Conservation (phyloP, 2,113 vertebrate species). For the Eubucco bourcierii region DNA sequence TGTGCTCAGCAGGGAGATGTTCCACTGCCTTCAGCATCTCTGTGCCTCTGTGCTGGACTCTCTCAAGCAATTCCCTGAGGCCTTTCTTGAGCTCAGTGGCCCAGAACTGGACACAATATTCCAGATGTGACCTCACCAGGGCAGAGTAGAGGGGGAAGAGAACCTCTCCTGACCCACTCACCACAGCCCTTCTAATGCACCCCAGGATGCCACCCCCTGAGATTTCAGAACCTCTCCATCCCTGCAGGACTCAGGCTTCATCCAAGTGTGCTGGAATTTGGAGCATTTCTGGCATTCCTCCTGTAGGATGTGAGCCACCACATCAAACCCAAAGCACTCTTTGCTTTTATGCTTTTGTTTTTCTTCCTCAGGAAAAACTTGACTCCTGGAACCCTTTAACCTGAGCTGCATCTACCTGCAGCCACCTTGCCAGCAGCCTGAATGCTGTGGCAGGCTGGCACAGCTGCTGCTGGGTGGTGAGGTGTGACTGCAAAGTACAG, state of each 20-base stretch:
- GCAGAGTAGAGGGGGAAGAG: no score
- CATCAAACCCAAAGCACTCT: accelerated
- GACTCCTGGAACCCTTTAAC: neutral
- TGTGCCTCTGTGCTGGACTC: no score
- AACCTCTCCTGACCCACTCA: no score
- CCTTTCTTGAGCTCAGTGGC: no score
- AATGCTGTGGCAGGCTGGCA: neutral
- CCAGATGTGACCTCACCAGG: no score
- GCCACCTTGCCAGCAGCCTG: neutral
- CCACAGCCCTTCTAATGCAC: no score
- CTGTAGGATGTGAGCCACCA: neutral
- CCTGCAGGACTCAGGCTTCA: neutral
- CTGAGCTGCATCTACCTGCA: neutral
- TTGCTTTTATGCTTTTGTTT: neutral
- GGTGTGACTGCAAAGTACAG: neutral
- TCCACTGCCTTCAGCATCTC: no score
- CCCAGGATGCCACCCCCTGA: neutral
- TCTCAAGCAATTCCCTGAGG: no score
- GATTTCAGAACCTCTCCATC: neutral
- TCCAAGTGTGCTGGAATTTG: neutral
- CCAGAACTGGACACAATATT: no score
- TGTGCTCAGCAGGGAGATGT: no score
- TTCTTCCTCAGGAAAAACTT: neutral
- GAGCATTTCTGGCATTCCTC: constrained; percentile 14
- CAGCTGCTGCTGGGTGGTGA: neutral